Base-by-base conservation (phyloP, 2,113 vertebrate genomes). In the Danionella cerebrum region DNA sequence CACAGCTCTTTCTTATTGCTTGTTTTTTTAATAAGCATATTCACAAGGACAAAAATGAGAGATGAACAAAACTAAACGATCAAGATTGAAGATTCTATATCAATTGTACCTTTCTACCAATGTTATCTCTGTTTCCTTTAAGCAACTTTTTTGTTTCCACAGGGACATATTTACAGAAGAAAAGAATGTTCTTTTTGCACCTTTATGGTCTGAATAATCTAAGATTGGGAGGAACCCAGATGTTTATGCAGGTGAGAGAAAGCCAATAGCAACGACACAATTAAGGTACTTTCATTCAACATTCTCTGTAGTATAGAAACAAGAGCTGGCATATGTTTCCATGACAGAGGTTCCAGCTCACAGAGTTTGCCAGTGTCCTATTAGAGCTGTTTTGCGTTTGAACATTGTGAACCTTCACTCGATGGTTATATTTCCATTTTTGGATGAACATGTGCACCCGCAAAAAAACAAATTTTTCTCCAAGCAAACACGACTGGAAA, bases 271-370 rank as follows among this genome's bases (percentile, higher is more conserved):
- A 42, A 59, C 36, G 24, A 9, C 39, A 29, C 55, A 60, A 60
- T 60, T 60, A 60, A 58, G 16, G 25, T 14, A 19, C 25, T 60
- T 39, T 42, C 14, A 44, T 29, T 60, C 24, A 31, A 39, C 25
- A 31, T 60, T 60, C 57, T 60, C 25, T 29, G 10, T 16, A 31
- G 38, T 59, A 24, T 29, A 59, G 57, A 59, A 59, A 59, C 57
- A 44, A 27, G 57, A 27, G 57, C 14, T 60, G 16, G 42, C 41
- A 44, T 18, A 42, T 11, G 44, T 53, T 70, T 62, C 48, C 50
- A 74, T 60, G 42, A 51, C 18, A 38, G 72, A 16, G 57, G 51
- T 33, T 7, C 38, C 4, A 69, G 70, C 58, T 77, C 60, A 71
- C 69, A 51, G 71, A 64, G 60, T 0, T 13, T 36, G 36, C 10